phyloP scores from a whole-genome alignment of 2,797 vertebrate species.

The Smutsia gigantea region DNA sequence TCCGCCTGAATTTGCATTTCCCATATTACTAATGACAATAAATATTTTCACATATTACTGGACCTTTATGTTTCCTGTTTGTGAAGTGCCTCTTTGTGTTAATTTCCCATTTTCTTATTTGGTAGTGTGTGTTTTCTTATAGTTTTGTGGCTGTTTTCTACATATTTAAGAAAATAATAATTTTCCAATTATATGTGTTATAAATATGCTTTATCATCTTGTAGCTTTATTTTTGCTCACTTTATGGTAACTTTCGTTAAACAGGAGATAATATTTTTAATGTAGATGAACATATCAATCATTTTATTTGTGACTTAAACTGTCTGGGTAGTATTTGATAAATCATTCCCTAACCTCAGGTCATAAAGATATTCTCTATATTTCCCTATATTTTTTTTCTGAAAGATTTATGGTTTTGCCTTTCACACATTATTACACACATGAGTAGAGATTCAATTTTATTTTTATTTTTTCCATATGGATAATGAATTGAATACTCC shows the following conservation, averaged over 20 bases:
- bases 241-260: not conserved
- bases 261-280: not conserved
- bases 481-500: not conserved
- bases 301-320: conserved; percentile 22
- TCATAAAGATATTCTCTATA: conserved; percentile 29
- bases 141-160: not conserved
- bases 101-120: not conserved
- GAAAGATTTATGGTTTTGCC: not conserved
- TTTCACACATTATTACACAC: conserved; percentile 2
- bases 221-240: not conserved
- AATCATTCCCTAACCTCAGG: not conserved
- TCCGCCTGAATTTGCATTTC: not conserved
- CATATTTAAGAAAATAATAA: not conserved
- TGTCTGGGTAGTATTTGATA: not conserved
- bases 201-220: not conserved
- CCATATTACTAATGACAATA: not conserved
- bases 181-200: not conserved
- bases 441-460: not conserved
- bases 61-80: not conserved
- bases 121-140: not conserved
- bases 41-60: not conserved
- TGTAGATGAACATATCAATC: not conserved
- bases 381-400: not conserved
- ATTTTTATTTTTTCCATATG: not conserved
- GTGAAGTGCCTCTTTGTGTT: not conserved